Percentiles rank a stretch among this genome's conserved stretches.
These are phyloP conservation scores for Mercenaria mercenaria DNA, from an alignment of 1,140 invertebrate genomes.

Conservation along the genomic window DNA sequence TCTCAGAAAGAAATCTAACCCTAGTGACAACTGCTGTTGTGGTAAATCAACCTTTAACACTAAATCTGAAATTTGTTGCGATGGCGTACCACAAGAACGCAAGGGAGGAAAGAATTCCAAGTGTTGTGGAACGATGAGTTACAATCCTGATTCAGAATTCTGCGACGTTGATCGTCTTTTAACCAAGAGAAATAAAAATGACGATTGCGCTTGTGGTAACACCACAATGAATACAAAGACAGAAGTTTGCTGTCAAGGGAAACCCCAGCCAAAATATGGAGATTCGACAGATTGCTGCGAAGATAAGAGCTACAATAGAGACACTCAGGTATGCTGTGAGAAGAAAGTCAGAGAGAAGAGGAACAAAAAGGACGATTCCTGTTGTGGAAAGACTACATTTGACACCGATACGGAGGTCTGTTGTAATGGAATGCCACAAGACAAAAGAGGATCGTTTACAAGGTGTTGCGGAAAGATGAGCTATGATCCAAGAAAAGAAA, in stretches of 20 bases:
- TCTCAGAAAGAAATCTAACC: constrained; percentile 28
- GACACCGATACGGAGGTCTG: constrained; percentile 46
- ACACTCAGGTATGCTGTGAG: constrained; percentile 50
- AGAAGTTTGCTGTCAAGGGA: constrained; percentile 49
- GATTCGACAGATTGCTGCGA: constrained; percentile 48
- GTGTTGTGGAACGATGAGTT: constrained; percentile 53
- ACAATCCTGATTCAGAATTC: constrained; percentile 45
- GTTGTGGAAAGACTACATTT: constrained; percentile 61
- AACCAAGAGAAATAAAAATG: constrained; percentile 43
- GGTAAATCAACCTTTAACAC: constrained; percentile 61
- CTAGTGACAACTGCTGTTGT: constrained; percentile 63
- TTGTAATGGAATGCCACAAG: constrained; percentile 51
- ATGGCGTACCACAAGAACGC: constrained; percentile 57
- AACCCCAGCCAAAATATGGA: constrained; percentile 40
- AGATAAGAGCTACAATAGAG: constrained; percentile 47
- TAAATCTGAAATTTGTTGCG: constrained; percentile 58
- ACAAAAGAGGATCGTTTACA: constrained; percentile 26
- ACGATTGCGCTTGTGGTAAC: constrained; percentile 57
- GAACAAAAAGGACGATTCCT: constrained; percentile 53
- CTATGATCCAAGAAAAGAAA: constrained; percentile 54
- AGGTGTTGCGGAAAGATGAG: constrained; percentile 55
- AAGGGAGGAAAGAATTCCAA: constrained; percentile 53
- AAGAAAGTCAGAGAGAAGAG: constrained; percentile 37
- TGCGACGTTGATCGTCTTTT: constrained; percentile 38
- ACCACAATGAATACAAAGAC: constrained; percentile 55